Base-by-base conservation (phyloP, 1,140 invertebrate species). In the Drosophila ercepeae region DNA sequence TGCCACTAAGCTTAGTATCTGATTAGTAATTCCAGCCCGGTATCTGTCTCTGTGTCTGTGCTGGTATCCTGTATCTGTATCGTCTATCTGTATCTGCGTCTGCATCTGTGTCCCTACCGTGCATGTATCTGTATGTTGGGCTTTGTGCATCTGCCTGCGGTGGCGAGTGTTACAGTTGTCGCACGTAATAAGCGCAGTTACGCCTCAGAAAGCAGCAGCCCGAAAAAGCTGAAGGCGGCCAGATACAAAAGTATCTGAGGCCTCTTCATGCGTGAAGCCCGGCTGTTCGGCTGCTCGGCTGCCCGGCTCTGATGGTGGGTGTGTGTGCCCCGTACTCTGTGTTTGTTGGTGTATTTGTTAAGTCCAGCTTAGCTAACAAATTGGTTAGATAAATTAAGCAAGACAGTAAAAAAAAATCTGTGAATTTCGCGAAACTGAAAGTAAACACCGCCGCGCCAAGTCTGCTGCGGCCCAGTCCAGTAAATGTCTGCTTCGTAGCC, bases 191-290 rank as follows among this genome's bases (percentile, higher is more conserved):
- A 60, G 67, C 73, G 44, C 68, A 78, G 78, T 86, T 84, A 65
- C 79, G 79, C 71, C 79, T 84, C 75, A 84, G 71, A 79, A 83
- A 68, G 61, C 48, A 75, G 53, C 61, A 21, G 2, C 21, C 42
- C 50, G 14, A 59, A 64, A 44, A 52, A 42, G 14, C 39, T 42
- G 39, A 42, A 42, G 34, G 34, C 34, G 9, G 7, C 27, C 7
- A 61, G 49, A 55, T 73, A 83, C 61, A 82, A 74, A 67, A 67
- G 54, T 74, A 83, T 64, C 68, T 81, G 53, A 52, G 65, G 61
- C 48, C 57, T 75, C 39, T 71, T 32, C 58, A 68, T 86, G 79
- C 76, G 79, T 84, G 81, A 86, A 81, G 79, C 79, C 86, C 54
- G 75, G 65, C 71, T 2, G 27, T 27, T 9, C n/a, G 27, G 27